Evolutionary conservation across 53 echinoderm and acorn worm genomes (phyloP), one percentile per base, ranked within the genome.

Genomic region (Luidia sarsii): DNA sequence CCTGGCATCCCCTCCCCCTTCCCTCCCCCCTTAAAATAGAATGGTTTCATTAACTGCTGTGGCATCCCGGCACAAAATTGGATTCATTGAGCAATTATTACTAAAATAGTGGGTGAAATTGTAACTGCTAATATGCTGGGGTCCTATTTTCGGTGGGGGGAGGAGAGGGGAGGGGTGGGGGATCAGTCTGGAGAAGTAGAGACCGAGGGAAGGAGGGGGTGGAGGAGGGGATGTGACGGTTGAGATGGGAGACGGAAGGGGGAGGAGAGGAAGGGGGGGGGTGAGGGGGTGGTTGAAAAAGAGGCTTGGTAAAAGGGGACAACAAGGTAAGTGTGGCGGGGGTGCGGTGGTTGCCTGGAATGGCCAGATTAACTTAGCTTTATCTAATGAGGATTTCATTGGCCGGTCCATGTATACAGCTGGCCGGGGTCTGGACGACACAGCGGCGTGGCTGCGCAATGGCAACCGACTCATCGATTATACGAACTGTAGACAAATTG

Each of bases 351-450:
- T 13, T 4, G 32, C 14, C 5, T 18, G 19, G 59, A 59, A 46
- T 61, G 60, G 46, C 9, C 1, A n/a, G 39, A 77, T 60, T 77
- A 77, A 77, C 77, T 77, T 59, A 59, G 77, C 61, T 59, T 77
- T 32, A 39, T 9, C 61, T 77, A 77, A 77, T 61, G 61, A 77
- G 77, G 45, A 55, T 77, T 77, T 37, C 45, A 77, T 60, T 77
- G 31, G 77, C 4, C 9, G 41, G 22, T 11, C 29, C 77, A 77
- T 77, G 57, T 77, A 61, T 23, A 60, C 77, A 77, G 77, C 77
- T 61, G 77, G 59, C 45, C 21, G n/a, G 25, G 37, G 22, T 50
- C 35, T n/a, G 10, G 57, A 57, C 57, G 56, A 38, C 23, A n/a
- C n/a, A n/a, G n/a, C n/a, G 38, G 22, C 18, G 48, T 6, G 13